Base-by-base conservation (phyloP, 2,888 invertebrate species). In the Cryptophagus acutangulus region DNA sequence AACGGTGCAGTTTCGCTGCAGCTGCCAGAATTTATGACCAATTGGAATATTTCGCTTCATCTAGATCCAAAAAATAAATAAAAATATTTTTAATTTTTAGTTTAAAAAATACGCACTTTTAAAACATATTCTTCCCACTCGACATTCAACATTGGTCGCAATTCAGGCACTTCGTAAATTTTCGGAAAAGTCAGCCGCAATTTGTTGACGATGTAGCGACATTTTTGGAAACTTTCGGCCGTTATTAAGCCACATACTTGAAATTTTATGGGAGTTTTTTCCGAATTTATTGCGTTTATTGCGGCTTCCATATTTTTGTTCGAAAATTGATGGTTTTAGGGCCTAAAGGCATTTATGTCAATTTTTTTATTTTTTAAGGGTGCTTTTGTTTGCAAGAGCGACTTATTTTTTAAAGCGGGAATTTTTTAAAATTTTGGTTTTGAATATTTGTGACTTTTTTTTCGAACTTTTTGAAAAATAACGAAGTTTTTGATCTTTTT, bases 1-100 rank as follows among this genome's bases (percentile, higher is more conserved):
- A 1, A 80, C 70, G 3, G 71, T 74, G 1, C 76, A 75, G 33
- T 68, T 65, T 25, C 67, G 69, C 18, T 59, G 49, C 14, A 76
- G 52, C 8, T 70, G 68, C 67, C 73, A 77, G 4, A 73, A 62
- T 31, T 31, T 3, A 15, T 31, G 15, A 33, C 67, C 48, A 1
- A 71, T 71, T 5, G 77, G 77, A 42, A 69, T 69, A 50, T 63
- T 63, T 40, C 68, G 41, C 37, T 56, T 57, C 33, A 56, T 52
- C 62, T 63, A 38, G 6, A 20, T n/a, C 6, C 6, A 20, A n/a
- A 20, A 20, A 20, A 20, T 20, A n/a, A n/a, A 20, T 8, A 6
- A n/a, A n/a, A n/a, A n/a, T n/a, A n/a, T n/a, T n/a, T n/a, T n/a
- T 20, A 20, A 38, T 33, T 13, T 15, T 37, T 12, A 17, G 35